Evolutionary conservation across 2,888 invertebrate genomes (phyloP), one percentile per base, ranked within the genome.

Genomic region (Tubulanus polymorphus): DNA sequence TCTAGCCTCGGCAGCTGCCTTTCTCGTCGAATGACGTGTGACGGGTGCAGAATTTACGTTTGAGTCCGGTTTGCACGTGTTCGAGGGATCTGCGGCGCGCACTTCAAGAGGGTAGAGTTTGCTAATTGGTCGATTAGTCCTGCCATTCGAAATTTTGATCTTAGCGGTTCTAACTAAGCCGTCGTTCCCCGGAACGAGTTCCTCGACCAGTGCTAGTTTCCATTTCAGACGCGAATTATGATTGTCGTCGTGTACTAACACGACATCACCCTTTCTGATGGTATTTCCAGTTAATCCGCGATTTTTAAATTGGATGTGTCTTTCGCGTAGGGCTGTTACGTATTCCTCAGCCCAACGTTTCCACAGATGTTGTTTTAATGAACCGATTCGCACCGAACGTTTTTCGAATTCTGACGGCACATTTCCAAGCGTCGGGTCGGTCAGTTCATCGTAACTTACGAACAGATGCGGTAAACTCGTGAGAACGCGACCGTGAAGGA

Each of bases 331-430:
- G 5, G 50, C 3, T 5, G 27, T 8, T 5, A 51, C 26, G 23
- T 51, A 51, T 15, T 59, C 59, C 1, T 25, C 20, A 8, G 20
- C 32, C 62, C 62, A 62, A 10, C 53, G 12, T 35, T 32, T 51
- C 50, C 53, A 52, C 25, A 57, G 55, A 15, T 62, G 48, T 5
- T 56, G 26, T 12, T 57, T 20, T 12, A 57, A 18, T 10, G 18
- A 28, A 23, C n/a, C 12, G n/a, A 18, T 35, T 20, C 23, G 25
- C 29, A 35, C 51, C n/a, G 48, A 26, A 10, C 46, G 46, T 35
- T 47, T 54, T 1, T 15, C 26, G 8, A 29, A 20, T 18, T 6
- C 18, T 15, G 37, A 3, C 20, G 5, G 5, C 5, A 41, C 10
- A n/a, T 32, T 12, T 10, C 35, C 23, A 25, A 32, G 18, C 12